Conservation (phyloP, 1,140 invertebrate species). For the Lordiphosa mommai region DNA sequence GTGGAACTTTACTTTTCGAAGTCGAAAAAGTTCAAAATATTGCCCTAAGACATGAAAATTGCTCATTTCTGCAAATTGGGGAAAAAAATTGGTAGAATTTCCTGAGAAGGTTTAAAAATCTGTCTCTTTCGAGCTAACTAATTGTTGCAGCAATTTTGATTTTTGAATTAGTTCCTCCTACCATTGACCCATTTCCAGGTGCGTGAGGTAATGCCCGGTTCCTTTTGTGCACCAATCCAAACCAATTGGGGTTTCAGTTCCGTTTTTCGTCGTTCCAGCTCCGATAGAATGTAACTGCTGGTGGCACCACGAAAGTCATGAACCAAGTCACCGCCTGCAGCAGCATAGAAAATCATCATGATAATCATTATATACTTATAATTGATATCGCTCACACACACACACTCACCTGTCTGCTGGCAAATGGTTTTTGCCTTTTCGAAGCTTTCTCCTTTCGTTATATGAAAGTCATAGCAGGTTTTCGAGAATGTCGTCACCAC, state of each 20-base stretch:
- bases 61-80: no score
- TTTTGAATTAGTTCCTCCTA: no score
- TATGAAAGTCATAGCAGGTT: constrained; percentile 93
- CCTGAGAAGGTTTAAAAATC: no score
- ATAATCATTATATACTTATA: background rate
- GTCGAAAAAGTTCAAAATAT: no score
- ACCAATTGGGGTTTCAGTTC: constrained; percentile 91
- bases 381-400: background rate
- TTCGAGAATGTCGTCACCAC: constrained; percentile 90
- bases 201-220: constrained; percentile 88
- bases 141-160: no score
- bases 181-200: constrained; percentile 96
- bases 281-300: constrained; percentile 87
- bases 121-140: no score
- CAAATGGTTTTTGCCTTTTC: constrained; percentile 88
- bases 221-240: constrained; percentile 94
- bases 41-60: no score
- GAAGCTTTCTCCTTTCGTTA: constrained; percentile 89
- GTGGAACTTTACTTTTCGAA: no score
- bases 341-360: background rate
- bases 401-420: constrained; percentile 81
- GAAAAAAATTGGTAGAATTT: background rate
- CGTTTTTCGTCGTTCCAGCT: constrained; percentile 89
- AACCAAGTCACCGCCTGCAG: constrained; percentile 89
- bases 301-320: constrained; percentile 85